Evolutionary conservation across 2,113 vertebrate species (phyloP), one percentile per base, ranked within the genome.

Genomic region (Chitala chitala): DNA sequence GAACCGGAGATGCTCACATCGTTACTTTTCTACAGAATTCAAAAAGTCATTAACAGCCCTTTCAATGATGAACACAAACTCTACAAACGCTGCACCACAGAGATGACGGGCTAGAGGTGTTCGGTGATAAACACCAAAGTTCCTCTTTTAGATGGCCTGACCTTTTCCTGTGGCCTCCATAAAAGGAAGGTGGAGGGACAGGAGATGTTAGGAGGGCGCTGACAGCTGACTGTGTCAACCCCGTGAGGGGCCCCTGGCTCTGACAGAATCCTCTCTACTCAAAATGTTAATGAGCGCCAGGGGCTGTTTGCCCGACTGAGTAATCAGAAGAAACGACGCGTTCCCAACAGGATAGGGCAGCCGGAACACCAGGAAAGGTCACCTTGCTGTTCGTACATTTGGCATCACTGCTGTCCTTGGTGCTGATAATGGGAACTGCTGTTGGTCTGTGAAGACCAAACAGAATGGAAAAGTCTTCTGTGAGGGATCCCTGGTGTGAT

Each of bases 281-380:
- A 58, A 84, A 82, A 84, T 80, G 80, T 82, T 83, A 76, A 68
- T 81, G 76, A 38, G 69, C 42, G 78, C 82, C 64, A 73, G 75
- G 42, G 75, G 38, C 44, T 50, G 74, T 65, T 29, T 48, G 33
- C 75, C 69, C 55, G 59, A 42, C 55, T 51, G 75, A 85, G 82
- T 81, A 79, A 82, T 80, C 24, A n/a, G 63, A 76, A 56, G 54
- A n/a, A 76, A 78, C 38, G 38, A 64, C 1, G 29, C 46, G 53
- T 48, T 55, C 53, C 79, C 79, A 6, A 78, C 12, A 75, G 78
- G 71, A 82, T 71, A 29, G 70, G 48, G 54, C 44, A 36, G 29
- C 3, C 44, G 72, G 40, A 58, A 56, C 36, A 20, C 17, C 50
- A 46, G 71, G 36, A 81, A 84, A 85, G 75, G 79, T 82, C 79